Base-by-base conservation (phyloP, 2,113 vertebrate genomes). In the Litocranius walleri region DNA sequence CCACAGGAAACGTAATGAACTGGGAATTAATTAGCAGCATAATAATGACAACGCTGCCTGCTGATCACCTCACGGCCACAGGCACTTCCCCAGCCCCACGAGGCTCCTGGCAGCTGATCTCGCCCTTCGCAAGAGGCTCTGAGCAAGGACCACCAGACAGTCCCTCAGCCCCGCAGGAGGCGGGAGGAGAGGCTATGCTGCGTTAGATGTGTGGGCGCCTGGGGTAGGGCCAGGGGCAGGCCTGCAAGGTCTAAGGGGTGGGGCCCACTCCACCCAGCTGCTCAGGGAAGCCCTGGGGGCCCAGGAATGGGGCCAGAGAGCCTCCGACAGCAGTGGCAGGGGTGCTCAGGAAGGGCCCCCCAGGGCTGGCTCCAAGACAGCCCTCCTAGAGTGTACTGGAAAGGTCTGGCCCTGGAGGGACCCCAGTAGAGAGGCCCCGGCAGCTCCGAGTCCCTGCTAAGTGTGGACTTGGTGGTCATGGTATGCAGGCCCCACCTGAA, bases 1-100 rank as follows among this genome's bases (percentile, higher is more conserved):
- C 99, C 99, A 99, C 99, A 98, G 99, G 99, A 99, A 99, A 98
- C 98, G 98, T 99, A 99, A 99, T 98, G 99, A 99, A 99, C 99
- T 99, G 99, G 98, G 99, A 99, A 99, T 99, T 99, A 99, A 99
- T 99, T 99, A 99, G 99, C 98, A 98, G 98, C 98, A 98, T 98
- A 99, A 99, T 99, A 98, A 99, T 99, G 99, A 99, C 98, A 98
- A 98, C 95, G 98, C 98, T 98, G 99, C 99, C 98, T 99, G 99
- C 98, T 99, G 98, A 98, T 99, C 99, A 99, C 98, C 98, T 98
- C 99, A 97, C 97, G 99, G 99, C 99, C 99, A 96, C 98, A 94
- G 7, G 97, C 98, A 97, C 99, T 98, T 98, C 98, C 90, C 90
- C 1, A 57, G 45, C 16, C 74, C 98, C 97, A 94, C 94, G 93